Percentiles rank a stretch among this genome's conserved stretches.
These are phyloP conservation scores for Strix aluco DNA, from an alignment of 2,113 vertebrate genomes.

Conservation along the genomic window DNA sequence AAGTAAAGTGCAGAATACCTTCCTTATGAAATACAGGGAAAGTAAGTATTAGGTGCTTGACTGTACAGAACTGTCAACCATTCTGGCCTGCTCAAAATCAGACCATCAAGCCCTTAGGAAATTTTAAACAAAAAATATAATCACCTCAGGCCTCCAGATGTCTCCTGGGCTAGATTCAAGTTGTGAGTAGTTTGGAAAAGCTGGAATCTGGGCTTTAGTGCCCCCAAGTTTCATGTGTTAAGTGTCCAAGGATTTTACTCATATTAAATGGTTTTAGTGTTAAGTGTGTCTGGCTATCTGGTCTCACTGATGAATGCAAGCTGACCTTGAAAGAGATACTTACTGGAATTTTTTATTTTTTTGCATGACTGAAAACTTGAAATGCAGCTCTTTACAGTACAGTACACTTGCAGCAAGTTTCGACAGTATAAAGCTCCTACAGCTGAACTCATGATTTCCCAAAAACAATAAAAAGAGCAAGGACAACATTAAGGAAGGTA, in stretches of 20 bases:
- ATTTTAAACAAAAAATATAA: background rate
- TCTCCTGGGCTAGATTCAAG: background rate
- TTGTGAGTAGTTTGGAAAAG: background rate
- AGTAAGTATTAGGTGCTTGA: background rate
- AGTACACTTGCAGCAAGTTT: slow-evolving; percentile 34
- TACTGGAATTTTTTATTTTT: background rate
- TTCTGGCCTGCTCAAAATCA: background rate
- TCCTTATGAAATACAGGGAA: background rate
- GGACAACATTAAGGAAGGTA: slow-evolving; percentile 6
- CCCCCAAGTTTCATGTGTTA: background rate
- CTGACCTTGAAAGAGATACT: slow-evolving; percentile 43
- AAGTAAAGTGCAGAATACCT: background rate
- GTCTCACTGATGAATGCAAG: slow-evolving; percentile 21
- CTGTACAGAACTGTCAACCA: background rate
- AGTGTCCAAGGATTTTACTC: background rate
- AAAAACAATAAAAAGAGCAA: slow-evolving; percentile 18
- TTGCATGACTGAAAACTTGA: slow-evolving; percentile 18
- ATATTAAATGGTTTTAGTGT: background rate
- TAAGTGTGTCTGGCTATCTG: background rate
- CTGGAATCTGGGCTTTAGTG: background rate
- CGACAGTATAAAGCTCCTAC: slow-evolving; percentile 23
- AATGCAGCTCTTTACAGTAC: slow-evolving; percentile 32
- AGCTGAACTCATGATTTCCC: slow-evolving; percentile 3
- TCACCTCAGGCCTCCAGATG: background rate
- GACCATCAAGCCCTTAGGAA: background rate